These are phyloP conservation scores for Acridotheres tristis DNA, from an alignment of 2,797 vertebrate genomes.

Conservation along the genomic window DNA sequence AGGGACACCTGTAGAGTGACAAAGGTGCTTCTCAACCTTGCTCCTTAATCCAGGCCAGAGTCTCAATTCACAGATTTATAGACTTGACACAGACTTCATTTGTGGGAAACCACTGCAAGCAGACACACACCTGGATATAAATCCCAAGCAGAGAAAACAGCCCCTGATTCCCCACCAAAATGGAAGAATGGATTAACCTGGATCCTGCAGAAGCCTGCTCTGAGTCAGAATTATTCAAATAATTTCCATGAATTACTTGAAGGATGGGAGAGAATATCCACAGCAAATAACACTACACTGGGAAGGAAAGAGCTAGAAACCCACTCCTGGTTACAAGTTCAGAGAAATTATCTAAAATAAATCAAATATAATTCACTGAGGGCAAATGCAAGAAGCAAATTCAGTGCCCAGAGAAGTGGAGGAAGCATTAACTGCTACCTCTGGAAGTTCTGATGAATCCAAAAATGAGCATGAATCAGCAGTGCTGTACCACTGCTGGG, in stretches of 20 bases:
- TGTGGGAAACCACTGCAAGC: background rate
- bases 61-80: background rate
- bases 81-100: background rate
- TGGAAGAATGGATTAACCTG: background rate
- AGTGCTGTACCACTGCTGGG: background rate
- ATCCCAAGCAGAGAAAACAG: background rate
- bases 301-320: background rate
- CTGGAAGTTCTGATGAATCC: background rate
- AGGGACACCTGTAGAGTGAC: background rate
- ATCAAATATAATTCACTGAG: background rate
- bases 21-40: background rate
- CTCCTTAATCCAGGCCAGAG: background rate
- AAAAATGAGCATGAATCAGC: background rate
- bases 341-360: background rate
- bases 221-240: background rate
- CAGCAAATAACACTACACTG: background rate
- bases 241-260: background rate
- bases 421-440: background rate
- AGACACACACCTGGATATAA: background rate
- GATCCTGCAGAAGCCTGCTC: background rate
- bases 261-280: background rate
- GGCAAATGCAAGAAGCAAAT: background rate
- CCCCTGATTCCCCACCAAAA: background rate
- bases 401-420: background rate
- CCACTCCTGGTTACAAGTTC: background rate